These are phyloP conservation scores for Malacosoma neustria DNA, from an alignment of 2,888 invertebrate genomes.

Conservation along the genomic window DNA sequence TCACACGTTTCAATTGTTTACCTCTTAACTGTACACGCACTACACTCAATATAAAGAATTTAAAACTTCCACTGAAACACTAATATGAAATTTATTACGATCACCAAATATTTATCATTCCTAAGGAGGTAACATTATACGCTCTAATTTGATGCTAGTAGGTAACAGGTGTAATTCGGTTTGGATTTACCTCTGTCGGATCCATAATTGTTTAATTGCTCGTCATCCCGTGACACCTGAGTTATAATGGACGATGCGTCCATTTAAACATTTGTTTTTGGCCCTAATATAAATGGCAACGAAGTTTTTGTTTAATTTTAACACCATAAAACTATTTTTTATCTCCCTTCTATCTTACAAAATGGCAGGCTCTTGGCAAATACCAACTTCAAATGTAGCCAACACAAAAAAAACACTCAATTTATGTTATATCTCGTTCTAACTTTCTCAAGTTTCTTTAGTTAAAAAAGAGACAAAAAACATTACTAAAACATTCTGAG, in stretches of 20 bases:
- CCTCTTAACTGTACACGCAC: slow-evolving; percentile 42
- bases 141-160: slow-evolving; percentile 68
- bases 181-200: slow-evolving; percentile 91
- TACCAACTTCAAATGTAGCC: slow-evolving; percentile 56
- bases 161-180: slow-evolving; percentile 72
- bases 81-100: slow-evolving; percentile 35
- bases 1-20: slow-evolving; percentile 66
- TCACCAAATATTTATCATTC: slow-evolving; percentile 50
- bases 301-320: slow-evolving; percentile 64
- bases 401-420: slow-evolving; percentile 36
- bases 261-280: slow-evolving; percentile 81
- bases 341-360: slow-evolving; percentile 74
- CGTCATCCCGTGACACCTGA: slow-evolving; percentile 98
- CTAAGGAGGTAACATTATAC: slow-evolving; percentile 64
- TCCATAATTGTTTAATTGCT: slow-evolving; percentile 93
- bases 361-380: slow-evolving; percentile 73
- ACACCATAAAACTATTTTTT: slow-evolving; percentile 76
- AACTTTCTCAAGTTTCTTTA: slow-evolving; percentile 3
- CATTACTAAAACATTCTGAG: too few species aligned
- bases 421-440: slow-evolving; percentile 26
- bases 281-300: slow-evolving; percentile 69
- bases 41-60: slow-evolving; percentile 27
- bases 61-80: slow-evolving; percentile 26
- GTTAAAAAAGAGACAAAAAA: too few species aligned
- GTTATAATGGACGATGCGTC: slow-evolving; percentile 99